phyloP scores from a whole-genome alignment of 2,113 vertebrate genomes.

The Trematocara marginatum region DNA sequence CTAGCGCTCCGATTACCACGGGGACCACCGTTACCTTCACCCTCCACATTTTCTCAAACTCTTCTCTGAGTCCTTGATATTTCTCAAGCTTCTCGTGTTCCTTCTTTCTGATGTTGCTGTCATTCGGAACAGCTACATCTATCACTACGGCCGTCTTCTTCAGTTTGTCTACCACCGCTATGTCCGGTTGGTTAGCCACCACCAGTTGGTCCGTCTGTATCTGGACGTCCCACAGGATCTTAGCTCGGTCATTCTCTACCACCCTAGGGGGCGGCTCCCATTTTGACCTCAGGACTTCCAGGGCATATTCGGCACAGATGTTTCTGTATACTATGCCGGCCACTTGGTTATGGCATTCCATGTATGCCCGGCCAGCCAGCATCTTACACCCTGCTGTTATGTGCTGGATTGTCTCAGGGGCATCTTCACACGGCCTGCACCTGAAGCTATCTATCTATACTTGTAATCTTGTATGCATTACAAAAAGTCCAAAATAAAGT shows the following conservation, averaged over 20 bases:
- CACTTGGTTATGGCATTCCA: fast-evolving
- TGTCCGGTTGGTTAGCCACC: not conserved
- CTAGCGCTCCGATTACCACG: fast-evolving
- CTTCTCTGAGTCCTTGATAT: not conserved
- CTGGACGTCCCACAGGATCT: not conserved
- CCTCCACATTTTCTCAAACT: not conserved
- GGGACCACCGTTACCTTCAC: fast-evolving
- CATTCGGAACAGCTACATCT: not conserved
- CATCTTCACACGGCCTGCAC: not conserved
- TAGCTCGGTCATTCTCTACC: not conserved
- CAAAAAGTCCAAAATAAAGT: not conserved
- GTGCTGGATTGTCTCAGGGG: not conserved
- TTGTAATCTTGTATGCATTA: not conserved
- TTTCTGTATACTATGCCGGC: fast-evolving
- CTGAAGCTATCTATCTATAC: not conserved
- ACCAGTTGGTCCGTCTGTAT: not conserved
- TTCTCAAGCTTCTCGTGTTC: not conserved
- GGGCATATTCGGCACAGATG: not conserved
- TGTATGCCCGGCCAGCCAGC: fast-evolving
- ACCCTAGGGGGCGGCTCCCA: fast-evolving
- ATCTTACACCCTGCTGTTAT: not conserved
- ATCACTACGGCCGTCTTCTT: not conserved
- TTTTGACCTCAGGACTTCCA: not conserved
- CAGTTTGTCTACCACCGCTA: not conserved
- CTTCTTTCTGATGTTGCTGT: not conserved